Evolutionary conservation across 1,140 invertebrate species (phyloP), one percentile per base, ranked within the genome.

Genomic region (Penaeus vannamei): DNA sequence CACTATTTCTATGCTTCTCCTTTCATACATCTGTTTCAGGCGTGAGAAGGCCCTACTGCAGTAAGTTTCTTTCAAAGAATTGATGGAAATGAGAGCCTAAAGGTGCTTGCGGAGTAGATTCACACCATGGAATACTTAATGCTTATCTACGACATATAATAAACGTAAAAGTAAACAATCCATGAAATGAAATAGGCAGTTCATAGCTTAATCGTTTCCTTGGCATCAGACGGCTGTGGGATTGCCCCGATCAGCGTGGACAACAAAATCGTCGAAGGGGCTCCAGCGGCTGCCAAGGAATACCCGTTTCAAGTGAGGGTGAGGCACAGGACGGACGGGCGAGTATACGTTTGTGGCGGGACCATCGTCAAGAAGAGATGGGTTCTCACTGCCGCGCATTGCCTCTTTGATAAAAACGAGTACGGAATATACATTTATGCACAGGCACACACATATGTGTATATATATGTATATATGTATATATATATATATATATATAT

Each of bases 361-460:
- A 53, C 84, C 42, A 76, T 85, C 84, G 76, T 85, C n/a, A 76
- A 85, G 22, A 77, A 76, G 66, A 69, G 72, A 22, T 85, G 84
- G 84, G 46, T 85, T 14, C 66, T 85, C 17, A 85, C 66, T 17
- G 84, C 84, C 26, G 84, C 84, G 4, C 84, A 85, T 64, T 85
- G 84, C 66, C 59, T 85, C 84, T 59, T 77, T 59, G 42, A 76
- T 46, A 4, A 20, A 14, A 10, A 12, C 42, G 62, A 32, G 84
- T 85, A 42, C 29, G 66, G 23, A 60, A n/a, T 53, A 20, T 26
- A 23, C 20, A 26, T 59, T 14, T 23, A 82, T 22, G 23, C 20
- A 82, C 26, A 32, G 7, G 29, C 36, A 10, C 26, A 29, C 22
- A 36, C 1, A 26, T 46, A 80, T 46, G 5, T 22, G 19, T 22